Percentiles rank a stretch among this genome's conserved stretches.
phyloP scores from a whole-genome alignment of 2,113 vertebrate genomes.

The Steatornis caripensis region DNA sequence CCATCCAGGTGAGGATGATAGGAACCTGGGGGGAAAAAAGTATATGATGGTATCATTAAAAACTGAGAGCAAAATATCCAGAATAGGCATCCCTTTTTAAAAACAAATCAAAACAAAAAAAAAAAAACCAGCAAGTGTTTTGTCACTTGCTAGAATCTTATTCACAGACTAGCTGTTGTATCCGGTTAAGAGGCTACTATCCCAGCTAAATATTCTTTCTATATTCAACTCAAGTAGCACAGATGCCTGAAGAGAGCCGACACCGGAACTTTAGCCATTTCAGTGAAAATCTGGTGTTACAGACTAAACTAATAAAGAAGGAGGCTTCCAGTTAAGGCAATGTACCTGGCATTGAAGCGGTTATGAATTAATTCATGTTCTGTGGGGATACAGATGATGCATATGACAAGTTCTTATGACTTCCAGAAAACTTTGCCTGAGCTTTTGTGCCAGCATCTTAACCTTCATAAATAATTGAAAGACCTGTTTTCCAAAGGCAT shows the following conservation, averaged over 20 bases:
- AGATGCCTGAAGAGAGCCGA: neutral
- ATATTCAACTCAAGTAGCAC: neutral
- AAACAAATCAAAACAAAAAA: neutral
- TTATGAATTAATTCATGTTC: neutral
- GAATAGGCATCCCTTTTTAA: neutral
- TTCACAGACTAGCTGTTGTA: neutral
- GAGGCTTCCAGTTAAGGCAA: neutral
- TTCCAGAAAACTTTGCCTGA: neutral
- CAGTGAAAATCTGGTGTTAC: neutral
- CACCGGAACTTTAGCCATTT: neutral
- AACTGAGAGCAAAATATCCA: neutral
- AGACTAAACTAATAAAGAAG: neutral
- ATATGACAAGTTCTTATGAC: neutral
- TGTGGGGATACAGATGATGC: neutral
- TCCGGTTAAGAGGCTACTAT: neutral
- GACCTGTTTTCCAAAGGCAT: neutral
- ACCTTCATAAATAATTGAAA: neutral
- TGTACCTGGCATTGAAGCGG: neutral
- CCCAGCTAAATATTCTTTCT: neutral
- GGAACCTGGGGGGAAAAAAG: neutral
- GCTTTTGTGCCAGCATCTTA: neutral
- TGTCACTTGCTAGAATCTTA: neutral
- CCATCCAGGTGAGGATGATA: neutral
- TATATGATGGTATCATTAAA: neutral
- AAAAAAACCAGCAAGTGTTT: neutral